These are phyloP conservation scores for Sinocyclocheilus maitianheensis DNA, from an alignment of 2,113 vertebrate species.

Conservation along the genomic window DNA sequence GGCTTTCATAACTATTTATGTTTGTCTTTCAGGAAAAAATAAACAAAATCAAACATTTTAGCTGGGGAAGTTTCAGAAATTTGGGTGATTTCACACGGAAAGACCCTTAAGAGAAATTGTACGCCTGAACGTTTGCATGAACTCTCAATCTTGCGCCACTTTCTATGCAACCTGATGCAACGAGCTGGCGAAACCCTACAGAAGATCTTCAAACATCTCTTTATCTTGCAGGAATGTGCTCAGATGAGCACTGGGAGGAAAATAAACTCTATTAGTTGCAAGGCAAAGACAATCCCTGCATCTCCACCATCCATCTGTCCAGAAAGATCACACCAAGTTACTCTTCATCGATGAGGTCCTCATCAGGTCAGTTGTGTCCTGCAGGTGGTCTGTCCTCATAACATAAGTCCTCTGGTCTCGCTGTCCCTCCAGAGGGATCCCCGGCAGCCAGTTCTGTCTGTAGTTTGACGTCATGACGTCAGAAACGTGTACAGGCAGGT, in stretches of 20 bases:
- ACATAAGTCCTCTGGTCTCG: conserved; percentile 11
- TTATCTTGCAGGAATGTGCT: not conserved
- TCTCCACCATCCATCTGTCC: conserved; percentile 54
- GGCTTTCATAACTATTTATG: too few species aligned
- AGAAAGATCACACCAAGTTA: conserved; percentile 33
- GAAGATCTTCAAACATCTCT: not conserved
- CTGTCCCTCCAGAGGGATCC: not conserved
- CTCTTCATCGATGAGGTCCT: not conserved
- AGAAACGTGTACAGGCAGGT: not conserved
- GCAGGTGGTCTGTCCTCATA: not conserved
- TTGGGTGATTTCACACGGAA: too few species aligned
- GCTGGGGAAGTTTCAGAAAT: too few species aligned
- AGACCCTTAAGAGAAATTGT: not conserved
- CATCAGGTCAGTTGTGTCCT: not conserved
- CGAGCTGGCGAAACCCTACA: not conserved
- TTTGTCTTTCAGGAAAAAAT: too few species aligned
- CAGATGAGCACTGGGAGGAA: not conserved
- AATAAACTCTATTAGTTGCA: not conserved
- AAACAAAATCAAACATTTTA: too few species aligned
- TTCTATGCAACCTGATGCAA: not conserved
- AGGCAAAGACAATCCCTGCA: conserved; percentile 56
- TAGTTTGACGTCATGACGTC: conserved; percentile 56
- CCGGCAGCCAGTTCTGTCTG: conserved; percentile 66
- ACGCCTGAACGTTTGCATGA: too few species aligned
- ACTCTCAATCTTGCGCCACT: too few species aligned